Evolutionary conservation across 2,888 invertebrate species (phyloP), one percentile per base, ranked within the genome.

Genomic region (Drepana falcataria): DNA sequence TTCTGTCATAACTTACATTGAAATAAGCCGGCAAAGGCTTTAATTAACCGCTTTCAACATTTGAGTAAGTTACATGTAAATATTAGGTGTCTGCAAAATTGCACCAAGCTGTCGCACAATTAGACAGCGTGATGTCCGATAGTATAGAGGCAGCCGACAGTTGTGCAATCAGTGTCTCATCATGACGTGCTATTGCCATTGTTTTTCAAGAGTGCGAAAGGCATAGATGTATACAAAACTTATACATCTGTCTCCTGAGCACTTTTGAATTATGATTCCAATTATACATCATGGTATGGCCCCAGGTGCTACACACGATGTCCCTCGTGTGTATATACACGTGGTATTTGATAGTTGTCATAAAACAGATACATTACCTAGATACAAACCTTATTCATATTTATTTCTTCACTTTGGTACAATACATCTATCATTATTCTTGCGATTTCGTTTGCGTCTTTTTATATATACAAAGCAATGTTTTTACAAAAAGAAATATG

Each of bases 261-360:
- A 21, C 21, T 21, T 21, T 21, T 21, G 21, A 21, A 21, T 21
- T 21, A 21, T 21, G 21, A 21, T 21, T 21, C 21, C 21, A 21
- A 21, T 21, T 1, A 21, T 21, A 21, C 21, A 21, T 21, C 21
- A 21, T 21, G 21, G 21, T 21, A 21, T 21, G 21, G 21, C 57
- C 53, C 56, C 49, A 57, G 55, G 63, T 64, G 66, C 61, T 70
- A 68, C 66, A 66, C 60, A 65, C 65, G 65, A 63, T 83, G 85
- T 83, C 83, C 82, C 79, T 59, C 64, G 65, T 58, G 59, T 64
- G 81, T 81, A 85, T 83, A 66, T 68, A 63, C 75, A 67, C 69
- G 70, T 83, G 85, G 79, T 84, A 85, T 85, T 87, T 86, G 72
- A 76, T 69, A 73, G 69, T 72, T 73, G 4, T 37, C 37, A 37